These are phyloP conservation scores for Panorpa germanica DNA, from an alignment of 2,888 invertebrate species.

Conservation along the genomic window DNA sequence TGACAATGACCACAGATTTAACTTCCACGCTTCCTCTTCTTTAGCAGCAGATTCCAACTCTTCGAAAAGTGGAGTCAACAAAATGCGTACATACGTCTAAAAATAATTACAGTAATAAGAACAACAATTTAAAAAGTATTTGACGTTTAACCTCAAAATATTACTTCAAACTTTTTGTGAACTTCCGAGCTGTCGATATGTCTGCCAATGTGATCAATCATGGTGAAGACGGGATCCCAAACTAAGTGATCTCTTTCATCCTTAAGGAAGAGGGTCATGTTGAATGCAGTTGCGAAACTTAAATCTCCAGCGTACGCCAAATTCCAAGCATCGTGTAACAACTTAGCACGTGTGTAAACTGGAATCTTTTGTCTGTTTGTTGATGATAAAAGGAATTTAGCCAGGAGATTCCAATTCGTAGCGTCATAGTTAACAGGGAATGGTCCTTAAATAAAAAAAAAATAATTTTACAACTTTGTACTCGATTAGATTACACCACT, in stretches of 20 bases:
- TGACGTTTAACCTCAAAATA: slow-evolving; percentile 2
- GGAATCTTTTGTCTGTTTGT: slow-evolving; percentile 37
- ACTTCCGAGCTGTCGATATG: slow-evolving; percentile 47
- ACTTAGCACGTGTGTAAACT: slow-evolving; percentile 47
- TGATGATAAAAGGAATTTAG: slow-evolving; percentile 37
- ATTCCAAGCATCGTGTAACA: slow-evolving; percentile 63
- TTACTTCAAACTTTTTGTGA: slow-evolving; percentile 53
- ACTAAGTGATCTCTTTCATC: slow-evolving; percentile 55
- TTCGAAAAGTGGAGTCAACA: slow-evolving; percentile 52
- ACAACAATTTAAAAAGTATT: slow-evolving; percentile 2
- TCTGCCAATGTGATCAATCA: slow-evolving; percentile 62
- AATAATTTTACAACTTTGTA: slow-evolving; percentile 7
- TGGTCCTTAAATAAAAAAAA: slow-evolving; percentile 33
- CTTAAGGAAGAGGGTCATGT: slow-evolving; percentile 60
- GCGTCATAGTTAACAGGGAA: slow-evolving; percentile 69
- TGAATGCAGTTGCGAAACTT: slow-evolving; percentile 52
- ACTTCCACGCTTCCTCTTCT: slow-evolving; percentile 44
- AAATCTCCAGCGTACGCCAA: slow-evolving; percentile 60
- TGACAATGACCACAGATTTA: slow-evolving; percentile 44
- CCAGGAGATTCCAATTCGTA: slow-evolving; percentile 56
- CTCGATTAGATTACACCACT: no score
- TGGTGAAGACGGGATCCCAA: slow-evolving; percentile 69
- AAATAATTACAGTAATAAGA: slow-evolving; percentile 9
- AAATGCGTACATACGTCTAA: slow-evolving; percentile 46
- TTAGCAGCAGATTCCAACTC: slow-evolving; percentile 34